These are phyloP conservation scores for Megamerina dolium DNA, from an alignment of 2,888 invertebrate species.

Conservation along the genomic window DNA sequence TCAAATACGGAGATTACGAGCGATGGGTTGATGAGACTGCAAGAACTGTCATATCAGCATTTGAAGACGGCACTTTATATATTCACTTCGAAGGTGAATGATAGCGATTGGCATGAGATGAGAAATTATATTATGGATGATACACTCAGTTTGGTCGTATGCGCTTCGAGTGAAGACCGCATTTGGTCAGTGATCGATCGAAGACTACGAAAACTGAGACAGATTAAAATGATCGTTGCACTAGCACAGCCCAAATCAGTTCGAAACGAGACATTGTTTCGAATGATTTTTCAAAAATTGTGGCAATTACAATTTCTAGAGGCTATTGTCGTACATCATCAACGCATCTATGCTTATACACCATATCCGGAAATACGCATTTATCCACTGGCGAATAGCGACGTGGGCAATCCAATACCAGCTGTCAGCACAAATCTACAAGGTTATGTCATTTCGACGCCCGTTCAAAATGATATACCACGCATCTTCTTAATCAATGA, in stretches of 20 bases:
- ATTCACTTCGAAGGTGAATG: slow-evolving; percentile 14
- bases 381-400: slow-evolving; percentile 6
- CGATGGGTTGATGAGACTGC: slow-evolving; percentile 18
- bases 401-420: slow-evolving; percentile 18
- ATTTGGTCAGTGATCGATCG: slow-evolving; percentile 28
- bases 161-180: slow-evolving; percentile 20
- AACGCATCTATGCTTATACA: slow-evolving; percentile 22
- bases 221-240: slow-evolving; percentile 21
- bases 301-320: slow-evolving; percentile 30
- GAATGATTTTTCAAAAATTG: slow-evolving; percentile 11
- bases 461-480: slow-evolving; percentile 33
- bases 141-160: slow-evolving; percentile 24
- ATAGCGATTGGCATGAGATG: slow-evolving; percentile 7
- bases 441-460: slow-evolving; percentile 30
- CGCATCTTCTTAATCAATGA: slow-evolving; percentile 30
- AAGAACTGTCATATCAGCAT: slow-evolving; percentile 7
- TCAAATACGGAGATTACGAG: slow-evolving; percentile 4
- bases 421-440: slow-evolving; percentile 11
- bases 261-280: neutral
- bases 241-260: slow-evolving; percentile 19
- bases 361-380: slow-evolving; percentile 27
- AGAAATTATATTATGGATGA: slow-evolving; percentile 20
- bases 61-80: slow-evolving; percentile 22
- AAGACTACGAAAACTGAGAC: slow-evolving; percentile 23
- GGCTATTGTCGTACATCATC: slow-evolving; percentile 22